These are phyloP conservation scores for Mus spicilegus DNA, from an alignment of 2,113 vertebrate genomes.

Conservation along the genomic window DNA sequence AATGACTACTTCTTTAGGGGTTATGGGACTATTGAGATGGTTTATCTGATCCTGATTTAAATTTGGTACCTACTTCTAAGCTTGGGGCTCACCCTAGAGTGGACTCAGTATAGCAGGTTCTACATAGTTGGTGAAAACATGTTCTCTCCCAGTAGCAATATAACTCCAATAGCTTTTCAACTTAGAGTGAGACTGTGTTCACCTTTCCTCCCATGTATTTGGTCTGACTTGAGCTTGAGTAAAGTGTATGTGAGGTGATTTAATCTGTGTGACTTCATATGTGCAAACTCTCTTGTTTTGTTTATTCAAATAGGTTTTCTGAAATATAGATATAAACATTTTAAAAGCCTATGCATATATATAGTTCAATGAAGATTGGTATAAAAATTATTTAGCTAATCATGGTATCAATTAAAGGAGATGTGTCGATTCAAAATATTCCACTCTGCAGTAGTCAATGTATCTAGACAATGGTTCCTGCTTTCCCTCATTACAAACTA, in stretches of 20 bases:
- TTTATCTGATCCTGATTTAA: no score
- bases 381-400: background rate
- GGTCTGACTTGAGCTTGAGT: background rate
- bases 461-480: background rate
- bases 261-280: background rate
- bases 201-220: background rate
- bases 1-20: no score
- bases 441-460: background rate
- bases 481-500: background rate
- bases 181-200: background rate
- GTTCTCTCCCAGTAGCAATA: background rate
- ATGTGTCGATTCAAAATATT: background rate
- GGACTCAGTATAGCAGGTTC: background rate
- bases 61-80: background rate
- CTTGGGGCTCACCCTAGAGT: background rate
- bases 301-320: background rate
- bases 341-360: background rate
- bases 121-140: background rate
- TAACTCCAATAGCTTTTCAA: background rate
- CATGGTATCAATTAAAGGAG: background rate
- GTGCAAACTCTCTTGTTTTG: background rate
- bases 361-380: background rate
- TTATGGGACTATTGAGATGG: no score
- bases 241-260: background rate
- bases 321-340: background rate